phyloP scores from a whole-genome alignment of 2,888 invertebrate genomes.

The Drosophila crucigera region DNA sequence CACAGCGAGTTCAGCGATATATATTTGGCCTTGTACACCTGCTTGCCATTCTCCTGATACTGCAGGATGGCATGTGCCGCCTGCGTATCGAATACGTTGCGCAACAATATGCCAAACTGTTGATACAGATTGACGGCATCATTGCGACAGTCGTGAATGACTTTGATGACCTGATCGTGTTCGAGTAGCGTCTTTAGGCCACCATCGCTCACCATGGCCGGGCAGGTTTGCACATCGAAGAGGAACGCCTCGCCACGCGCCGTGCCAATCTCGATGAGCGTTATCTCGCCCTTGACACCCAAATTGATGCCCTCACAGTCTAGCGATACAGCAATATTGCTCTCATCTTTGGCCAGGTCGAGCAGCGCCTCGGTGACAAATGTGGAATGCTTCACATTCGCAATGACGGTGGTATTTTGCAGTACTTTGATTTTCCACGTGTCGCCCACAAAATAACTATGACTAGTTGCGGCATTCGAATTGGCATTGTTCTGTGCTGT shows the following conservation, averaged over 20 bases:
- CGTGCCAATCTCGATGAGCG: constrained; percentile 94
- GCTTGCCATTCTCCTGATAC: constrained; percentile 94
- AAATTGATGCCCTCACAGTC: constrained; percentile 98
- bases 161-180: constrained; percentile 92
- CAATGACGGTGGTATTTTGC: constrained; percentile 93
- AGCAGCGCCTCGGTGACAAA: constrained; percentile 91
- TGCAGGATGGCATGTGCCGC: constrained; percentile 96
- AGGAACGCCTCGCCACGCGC: constrained; percentile 93
- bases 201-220: constrained; percentile 91
- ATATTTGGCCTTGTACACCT: constrained; percentile 97
- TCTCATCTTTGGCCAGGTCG: constrained; percentile 85
- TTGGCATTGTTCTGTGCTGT: constrained; percentile 76
- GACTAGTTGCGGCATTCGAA: constrained; percentile 81
- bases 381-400: constrained; percentile 91
- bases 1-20: constrained; percentile 96
- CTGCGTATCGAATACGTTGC: constrained; percentile 96
- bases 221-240: constrained; percentile 94
- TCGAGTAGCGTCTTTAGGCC: constrained; percentile 93
- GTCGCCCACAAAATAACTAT: constrained; percentile 87
- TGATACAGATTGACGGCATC: constrained; percentile 94
- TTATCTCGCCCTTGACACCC: constrained; percentile 94
- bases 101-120: constrained; percentile 93
- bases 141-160: constrained; percentile 96
- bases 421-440: constrained; percentile 93
- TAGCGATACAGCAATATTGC: constrained; percentile 90